Percentiles rank a stretch among this genome's conserved stretches.
These are phyloP conservation scores for Philotrypesis tridentata DNA, from an alignment of 1,140 invertebrate genomes.

Conservation along the genomic window DNA sequence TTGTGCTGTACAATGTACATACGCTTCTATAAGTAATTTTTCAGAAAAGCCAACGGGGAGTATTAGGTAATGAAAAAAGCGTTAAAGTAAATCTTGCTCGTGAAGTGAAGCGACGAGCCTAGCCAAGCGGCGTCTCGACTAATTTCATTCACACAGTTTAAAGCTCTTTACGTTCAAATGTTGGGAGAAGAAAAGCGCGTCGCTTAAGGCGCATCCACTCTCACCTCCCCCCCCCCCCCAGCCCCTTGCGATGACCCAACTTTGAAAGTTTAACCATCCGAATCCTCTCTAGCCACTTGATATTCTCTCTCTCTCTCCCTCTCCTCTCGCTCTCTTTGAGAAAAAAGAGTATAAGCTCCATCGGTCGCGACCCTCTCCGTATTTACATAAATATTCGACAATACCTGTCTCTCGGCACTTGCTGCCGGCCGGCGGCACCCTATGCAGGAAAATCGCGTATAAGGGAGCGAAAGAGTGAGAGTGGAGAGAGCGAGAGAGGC, in stretches of 20 bases:
- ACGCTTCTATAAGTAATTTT: no score
- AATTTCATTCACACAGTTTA: not conserved
- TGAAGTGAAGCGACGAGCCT: no score
- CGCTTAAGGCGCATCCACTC: not conserved
- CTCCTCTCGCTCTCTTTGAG: not conserved
- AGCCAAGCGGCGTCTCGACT: not conserved
- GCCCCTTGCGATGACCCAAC: not conserved
- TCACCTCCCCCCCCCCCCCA: no score
- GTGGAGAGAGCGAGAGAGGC: not conserved
- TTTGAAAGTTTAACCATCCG: not conserved
- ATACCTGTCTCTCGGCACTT: constrained; percentile 16
- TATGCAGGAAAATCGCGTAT: not conserved
- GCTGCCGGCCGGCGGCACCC: not conserved
- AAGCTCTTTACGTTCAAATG: not conserved
- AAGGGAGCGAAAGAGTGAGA: not conserved
- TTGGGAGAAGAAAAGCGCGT: not conserved
- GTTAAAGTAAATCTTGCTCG: no score
- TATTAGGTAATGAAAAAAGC: no score
- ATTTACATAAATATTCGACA: constrained; percentile 48
- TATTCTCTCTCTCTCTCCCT: constrained; percentile 6
- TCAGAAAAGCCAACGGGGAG: no score
- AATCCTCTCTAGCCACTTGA: not conserved
- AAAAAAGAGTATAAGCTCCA: constrained; percentile 13
- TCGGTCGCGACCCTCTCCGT: not conserved
- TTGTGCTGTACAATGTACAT: no score